Percentiles rank a stretch among this genome's conserved stretches.
phyloP scores from a whole-genome alignment of 2,113 vertebrate species.

The Mohoua ochrocephala region DNA sequence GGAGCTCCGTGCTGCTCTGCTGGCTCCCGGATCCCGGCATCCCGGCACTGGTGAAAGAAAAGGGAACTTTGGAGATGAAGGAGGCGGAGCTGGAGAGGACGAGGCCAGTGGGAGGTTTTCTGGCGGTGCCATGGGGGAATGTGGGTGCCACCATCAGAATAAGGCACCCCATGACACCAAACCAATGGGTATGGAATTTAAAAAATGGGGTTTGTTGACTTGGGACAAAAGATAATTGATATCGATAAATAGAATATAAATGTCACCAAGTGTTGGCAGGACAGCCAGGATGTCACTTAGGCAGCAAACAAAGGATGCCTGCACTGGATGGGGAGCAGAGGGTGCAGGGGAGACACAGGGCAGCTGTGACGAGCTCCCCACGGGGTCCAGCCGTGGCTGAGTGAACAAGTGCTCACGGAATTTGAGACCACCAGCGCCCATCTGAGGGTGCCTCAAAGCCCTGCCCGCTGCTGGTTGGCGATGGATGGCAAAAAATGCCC shows the following conservation, averaged over 20 bases:
- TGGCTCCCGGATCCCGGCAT: fast-evolving
- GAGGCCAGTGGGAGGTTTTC: neutral
- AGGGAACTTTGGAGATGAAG: neutral
- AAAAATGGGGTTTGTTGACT: neutral
- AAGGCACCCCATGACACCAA: fast-evolving
- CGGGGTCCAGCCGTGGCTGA: fast-evolving
- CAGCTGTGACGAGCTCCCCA: fast-evolving
- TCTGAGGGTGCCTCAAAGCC: neutral
- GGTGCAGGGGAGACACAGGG: neutral
- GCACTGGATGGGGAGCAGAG: neutral
- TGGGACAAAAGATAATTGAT: constrained; percentile 1
- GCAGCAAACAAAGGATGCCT: neutral
- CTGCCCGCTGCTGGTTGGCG: neutral
- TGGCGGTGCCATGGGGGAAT: fast-evolving
- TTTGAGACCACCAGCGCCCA: neutral
- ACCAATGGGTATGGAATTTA: neutral
- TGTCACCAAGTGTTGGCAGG: neutral
- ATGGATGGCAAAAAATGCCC: neutral
- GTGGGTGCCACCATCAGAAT: neutral
- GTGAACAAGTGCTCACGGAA: neutral
- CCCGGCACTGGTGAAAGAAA: fast-evolving
- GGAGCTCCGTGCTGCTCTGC: neutral
- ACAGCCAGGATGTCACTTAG: neutral
- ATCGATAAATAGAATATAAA: constrained; percentile 26
- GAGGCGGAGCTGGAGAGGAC: neutral